Evolutionary conservation across 2,797 vertebrate genomes (phyloP).

Genomic region (Rallus crepitans): DNA sequence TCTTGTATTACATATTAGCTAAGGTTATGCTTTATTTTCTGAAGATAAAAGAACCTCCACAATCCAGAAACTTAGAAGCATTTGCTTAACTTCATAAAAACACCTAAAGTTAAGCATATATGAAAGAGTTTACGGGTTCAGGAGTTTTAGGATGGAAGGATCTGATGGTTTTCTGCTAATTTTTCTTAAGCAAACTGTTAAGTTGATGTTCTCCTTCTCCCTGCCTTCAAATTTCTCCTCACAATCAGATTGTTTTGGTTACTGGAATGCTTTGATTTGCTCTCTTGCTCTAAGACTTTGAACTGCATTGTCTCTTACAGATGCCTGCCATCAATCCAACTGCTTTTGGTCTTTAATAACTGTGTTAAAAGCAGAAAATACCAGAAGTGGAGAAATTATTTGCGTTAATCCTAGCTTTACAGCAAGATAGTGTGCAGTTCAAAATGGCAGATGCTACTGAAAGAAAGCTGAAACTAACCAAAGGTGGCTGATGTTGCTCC

Average conservation of each 20-base stretch:
- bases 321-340: not conserved
- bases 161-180: not conserved
- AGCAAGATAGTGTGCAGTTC: not conserved
- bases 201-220: not conserved
- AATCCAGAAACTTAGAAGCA: not conserved
- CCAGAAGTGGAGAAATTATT: not conserved
- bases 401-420: not conserved
- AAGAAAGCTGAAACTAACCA: not conserved
- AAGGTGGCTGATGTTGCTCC: conserved; percentile 17
- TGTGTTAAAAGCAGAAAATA: not conserved
- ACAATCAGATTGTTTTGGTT: not conserved
- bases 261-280: not conserved
- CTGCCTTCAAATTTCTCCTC: not conserved
- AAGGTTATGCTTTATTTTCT: not conserved
- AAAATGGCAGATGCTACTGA: conserved; percentile 7
- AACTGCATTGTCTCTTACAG: not conserved
- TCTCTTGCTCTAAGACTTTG: not conserved
- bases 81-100: not conserved
- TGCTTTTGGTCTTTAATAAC: not conserved
- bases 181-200: not conserved
- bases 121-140: not conserved
- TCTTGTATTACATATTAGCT: not conserved
- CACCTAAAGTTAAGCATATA: not conserved
- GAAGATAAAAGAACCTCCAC: not conserved
- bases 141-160: not conserved